These are phyloP conservation scores for Apomyelois bistriatella DNA, from an alignment of 2,888 invertebrate species.

Conservation along the genomic window DNA sequence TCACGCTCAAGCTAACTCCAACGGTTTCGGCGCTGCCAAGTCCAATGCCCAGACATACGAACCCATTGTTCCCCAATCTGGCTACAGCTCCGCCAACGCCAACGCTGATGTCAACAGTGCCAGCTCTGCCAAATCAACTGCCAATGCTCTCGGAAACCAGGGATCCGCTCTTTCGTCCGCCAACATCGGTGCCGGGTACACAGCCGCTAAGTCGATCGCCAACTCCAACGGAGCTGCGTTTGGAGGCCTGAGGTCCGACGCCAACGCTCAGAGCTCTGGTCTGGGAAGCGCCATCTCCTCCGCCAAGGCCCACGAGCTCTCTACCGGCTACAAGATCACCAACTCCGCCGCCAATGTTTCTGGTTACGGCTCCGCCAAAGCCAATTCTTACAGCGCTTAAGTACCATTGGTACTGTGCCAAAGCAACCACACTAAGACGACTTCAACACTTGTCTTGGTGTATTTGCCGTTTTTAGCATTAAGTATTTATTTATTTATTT, in stretches of 20 bases:
- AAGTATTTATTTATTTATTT: conserved; percentile 39
- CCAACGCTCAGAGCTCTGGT: conserved; percentile 50
- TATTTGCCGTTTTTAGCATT: conserved; percentile 46
- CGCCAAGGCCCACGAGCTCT: conserved; percentile 45
- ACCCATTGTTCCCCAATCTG: conserved; percentile 22
- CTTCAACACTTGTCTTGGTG: conserved; percentile 70
- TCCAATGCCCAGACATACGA: conserved; percentile 28
- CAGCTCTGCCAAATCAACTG: conserved; percentile 30
- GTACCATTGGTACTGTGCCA: conserved; percentile 18
- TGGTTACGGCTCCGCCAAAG: conserved; percentile 50
- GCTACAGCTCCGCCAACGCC: conserved; percentile 31
- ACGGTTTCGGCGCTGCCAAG: conserved; percentile 27
- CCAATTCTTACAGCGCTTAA: conserved; percentile 52
- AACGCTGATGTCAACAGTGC: conserved; percentile 42
- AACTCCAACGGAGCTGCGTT: conserved; percentile 25
- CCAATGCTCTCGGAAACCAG: conserved; percentile 30
- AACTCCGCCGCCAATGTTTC: conserved; percentile 50
- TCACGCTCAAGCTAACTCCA: conserved; percentile 32
- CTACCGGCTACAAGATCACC: conserved; percentile 45
- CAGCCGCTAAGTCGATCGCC: conserved; percentile 27
- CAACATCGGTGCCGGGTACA: conserved; percentile 30
- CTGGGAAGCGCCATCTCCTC: conserved; percentile 49
- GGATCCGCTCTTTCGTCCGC: conserved; percentile 38
- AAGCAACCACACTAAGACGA: conserved; percentile 71
- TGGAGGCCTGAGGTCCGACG: conserved; percentile 38